phyloP scores from a whole-genome alignment of 1,140 invertebrate species.

The Belonocnema kinseyi region DNA sequence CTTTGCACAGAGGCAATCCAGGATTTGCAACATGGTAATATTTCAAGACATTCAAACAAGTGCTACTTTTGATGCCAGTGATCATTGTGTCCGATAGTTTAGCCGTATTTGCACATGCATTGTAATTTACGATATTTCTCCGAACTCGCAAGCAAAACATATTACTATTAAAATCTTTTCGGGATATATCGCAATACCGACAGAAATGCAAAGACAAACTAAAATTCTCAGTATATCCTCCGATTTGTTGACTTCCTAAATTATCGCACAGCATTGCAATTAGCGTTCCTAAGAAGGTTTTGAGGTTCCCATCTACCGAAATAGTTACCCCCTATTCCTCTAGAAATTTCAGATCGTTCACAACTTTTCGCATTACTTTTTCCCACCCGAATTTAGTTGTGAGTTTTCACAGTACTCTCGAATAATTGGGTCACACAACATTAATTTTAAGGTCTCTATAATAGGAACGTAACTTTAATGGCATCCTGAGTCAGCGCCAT shows the following conservation, averaged over 20 bases:
- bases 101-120: neutral
- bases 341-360: too few relatives aligned
- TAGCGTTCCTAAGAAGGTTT: conserved; percentile 51
- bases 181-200: conserved; percentile 35
- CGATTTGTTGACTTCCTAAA: conserved; percentile 56
- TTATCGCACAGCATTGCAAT: conserved; percentile 56
- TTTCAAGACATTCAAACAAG: conserved; percentile 34
- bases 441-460: too few relatives aligned
- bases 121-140: conserved; percentile 36
- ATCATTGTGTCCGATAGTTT: neutral
- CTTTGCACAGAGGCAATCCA: neutral
- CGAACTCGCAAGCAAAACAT: conserved; percentile 18
- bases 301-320: conserved; percentile 38
- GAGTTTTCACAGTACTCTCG: too few relatives aligned
- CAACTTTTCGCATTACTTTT: too few relatives aligned
- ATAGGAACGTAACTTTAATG: too few relatives aligned
- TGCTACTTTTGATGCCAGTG: conserved; percentile 27
- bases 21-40: conserved; percentile 38
- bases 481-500: too few relatives aligned
- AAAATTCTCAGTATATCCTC: conserved; percentile 50
- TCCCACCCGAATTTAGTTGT: too few relatives aligned
- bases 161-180: conserved; percentile 33
- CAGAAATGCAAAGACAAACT: conserved; percentile 36
- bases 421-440: too few relatives aligned
- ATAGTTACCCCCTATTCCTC: too few relatives aligned